Conservation (phyloP, 2,888 invertebrate genomes). For the Trichogramma evanescens region DNA sequence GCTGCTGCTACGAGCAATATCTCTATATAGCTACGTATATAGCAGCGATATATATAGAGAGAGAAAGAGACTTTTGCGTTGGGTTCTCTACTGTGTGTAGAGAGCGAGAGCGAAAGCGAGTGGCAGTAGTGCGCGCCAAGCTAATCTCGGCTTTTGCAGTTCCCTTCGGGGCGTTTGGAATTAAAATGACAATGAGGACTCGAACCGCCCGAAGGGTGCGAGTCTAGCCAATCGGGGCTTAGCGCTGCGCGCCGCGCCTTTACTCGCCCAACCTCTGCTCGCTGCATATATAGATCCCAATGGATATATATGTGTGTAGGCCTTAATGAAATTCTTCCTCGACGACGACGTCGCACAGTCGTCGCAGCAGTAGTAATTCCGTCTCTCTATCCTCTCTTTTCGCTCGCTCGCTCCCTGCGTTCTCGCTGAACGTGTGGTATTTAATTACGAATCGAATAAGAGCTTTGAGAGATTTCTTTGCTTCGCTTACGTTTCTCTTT, state of each 20-base stretch:
- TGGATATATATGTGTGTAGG: not conserved
- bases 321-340: constrained; percentile 1
- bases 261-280: constrained; percentile 27
- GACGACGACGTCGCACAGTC: not conserved
- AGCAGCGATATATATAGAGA: too few species aligned
- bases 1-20: too few species aligned
- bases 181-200: constrained; percentile 46
- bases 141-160: constrained; percentile 8
- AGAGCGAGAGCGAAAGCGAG: not conserved
- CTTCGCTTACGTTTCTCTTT: not conserved
- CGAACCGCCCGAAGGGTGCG: constrained; percentile 18
- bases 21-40: too few species aligned
- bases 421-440: constrained; percentile 15
- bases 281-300: constrained; percentile 1
- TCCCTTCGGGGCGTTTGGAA: constrained; percentile 35
- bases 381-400: constrained; percentile 18
- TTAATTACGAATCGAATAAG: constrained; percentile 15
- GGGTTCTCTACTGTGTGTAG: too few species aligned
- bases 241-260: constrained; percentile 37
- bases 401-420: not conserved
- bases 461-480: not conserved
- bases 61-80: too few species aligned
- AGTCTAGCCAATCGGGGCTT: constrained; percentile 37
- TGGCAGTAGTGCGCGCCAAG: not conserved
- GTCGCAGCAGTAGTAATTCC: not conserved